phyloP scores from a whole-genome alignment of 2,113 vertebrate species.

The Vulpes vulpes region DNA sequence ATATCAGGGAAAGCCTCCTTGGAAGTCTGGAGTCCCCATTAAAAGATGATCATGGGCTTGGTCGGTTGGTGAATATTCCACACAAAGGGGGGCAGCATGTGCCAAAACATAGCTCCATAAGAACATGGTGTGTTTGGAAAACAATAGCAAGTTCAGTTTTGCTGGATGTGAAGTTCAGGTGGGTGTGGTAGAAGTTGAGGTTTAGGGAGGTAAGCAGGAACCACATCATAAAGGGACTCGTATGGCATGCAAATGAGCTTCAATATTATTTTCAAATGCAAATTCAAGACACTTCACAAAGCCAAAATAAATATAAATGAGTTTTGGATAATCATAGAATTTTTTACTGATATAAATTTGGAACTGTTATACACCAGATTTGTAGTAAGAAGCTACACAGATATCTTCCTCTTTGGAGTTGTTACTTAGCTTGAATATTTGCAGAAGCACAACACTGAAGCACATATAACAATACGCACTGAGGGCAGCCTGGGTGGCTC shows the following conservation, averaged over 20 bases:
- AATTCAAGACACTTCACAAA: background rate
- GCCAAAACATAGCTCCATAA: background rate
- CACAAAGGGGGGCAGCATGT: background rate
- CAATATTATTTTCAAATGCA: conserved; percentile 21
- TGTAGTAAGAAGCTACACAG: background rate
- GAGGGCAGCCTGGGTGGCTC: background rate
- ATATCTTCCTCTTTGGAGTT: conserved; percentile 17
- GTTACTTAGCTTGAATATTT: conserved; percentile 36
- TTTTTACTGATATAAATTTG: conserved; percentile 21
- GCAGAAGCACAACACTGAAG: conserved; percentile 11
- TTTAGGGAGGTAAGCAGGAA: background rate
- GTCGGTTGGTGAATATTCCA: background rate
- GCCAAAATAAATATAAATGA: background rate
- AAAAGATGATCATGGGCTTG: background rate
- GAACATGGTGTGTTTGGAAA: background rate
- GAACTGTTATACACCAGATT: background rate
- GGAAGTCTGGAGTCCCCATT: background rate
- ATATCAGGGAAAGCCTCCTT: background rate
- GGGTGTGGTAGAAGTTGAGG: no score
- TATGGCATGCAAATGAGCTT: background rate
- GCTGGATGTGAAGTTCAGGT: background rate
- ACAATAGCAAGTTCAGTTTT: background rate
- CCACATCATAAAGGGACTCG: background rate
- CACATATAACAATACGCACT: background rate
- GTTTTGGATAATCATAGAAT: background rate